A percentile compares a stretch with the other conserved stretches of the same genome.
phyloP scores from a whole-genome alignment of 2,113 vertebrate genomes.

The Ibidorhyncha struthersii region DNA sequence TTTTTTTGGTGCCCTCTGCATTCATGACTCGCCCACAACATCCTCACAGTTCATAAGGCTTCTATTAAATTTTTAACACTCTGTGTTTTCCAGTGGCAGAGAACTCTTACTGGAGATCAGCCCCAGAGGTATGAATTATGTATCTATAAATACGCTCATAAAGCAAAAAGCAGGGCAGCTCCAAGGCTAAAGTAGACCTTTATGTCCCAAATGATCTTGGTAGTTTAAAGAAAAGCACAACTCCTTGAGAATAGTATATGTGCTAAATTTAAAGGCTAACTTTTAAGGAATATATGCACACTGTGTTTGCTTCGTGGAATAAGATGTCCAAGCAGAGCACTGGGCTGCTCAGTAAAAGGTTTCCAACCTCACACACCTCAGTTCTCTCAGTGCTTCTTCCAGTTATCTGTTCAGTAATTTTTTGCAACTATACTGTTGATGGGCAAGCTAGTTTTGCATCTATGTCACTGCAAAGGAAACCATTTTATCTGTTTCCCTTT shows the following conservation, averaged over 20 bases:
- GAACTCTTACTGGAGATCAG: constrained; percentile 67
- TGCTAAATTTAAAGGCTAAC: constrained; percentile 52
- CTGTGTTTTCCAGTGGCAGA: constrained; percentile 68
- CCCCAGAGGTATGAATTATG: constrained; percentile 76
- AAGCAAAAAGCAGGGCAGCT: constrained; percentile 71
- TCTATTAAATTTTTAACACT: constrained; percentile 73
- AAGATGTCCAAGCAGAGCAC: neutral
- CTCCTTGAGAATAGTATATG: constrained; percentile 28
- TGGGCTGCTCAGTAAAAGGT: neutral
- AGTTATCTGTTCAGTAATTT: neutral
- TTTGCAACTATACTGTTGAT: neutral
- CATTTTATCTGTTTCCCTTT: neutral
- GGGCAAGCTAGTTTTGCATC: neutral
- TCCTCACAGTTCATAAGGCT: constrained; percentile 62
- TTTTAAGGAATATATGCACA: constrained; percentile 42
- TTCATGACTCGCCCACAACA: constrained; percentile 49
- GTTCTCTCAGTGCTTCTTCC: neutral
- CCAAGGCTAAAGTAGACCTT: constrained; percentile 71
- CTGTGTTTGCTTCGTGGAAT: neutral
- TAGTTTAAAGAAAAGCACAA: constrained; percentile 68
- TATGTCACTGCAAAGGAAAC: neutral
- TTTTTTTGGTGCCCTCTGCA: neutral
- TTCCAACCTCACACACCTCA: neutral
- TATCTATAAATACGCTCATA: constrained; percentile 78
- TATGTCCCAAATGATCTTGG: constrained; percentile 62